Evolutionary conservation across 2,797 vertebrate species (phyloP), one percentile per base, ranked within the genome.

Genomic region (Pelochelys cantorii): DNA sequence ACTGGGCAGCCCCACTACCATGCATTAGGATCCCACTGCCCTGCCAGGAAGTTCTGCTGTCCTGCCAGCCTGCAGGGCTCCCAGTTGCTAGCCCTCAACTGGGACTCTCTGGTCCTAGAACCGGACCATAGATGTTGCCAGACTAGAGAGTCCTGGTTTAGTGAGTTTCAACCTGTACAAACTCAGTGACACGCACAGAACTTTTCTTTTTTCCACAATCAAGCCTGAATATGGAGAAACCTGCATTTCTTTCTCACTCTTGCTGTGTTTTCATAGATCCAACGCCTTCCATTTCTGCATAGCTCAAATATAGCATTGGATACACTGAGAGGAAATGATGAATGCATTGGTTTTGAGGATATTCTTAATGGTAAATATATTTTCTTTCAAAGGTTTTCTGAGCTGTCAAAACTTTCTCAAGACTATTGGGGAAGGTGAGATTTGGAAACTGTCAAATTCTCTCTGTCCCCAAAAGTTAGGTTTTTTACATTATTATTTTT

Each of bases 221-320:
- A 48, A 48, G 42, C 42, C 42, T 48, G 42, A 48, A 48, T 48
- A 48, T 48, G 42, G 42, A 7, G 52, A 83, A 80, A 65, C 71
- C 90, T 62, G 60, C 25, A 84, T 57, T 83, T 79, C 62, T 31
- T 80, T 56, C 85, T 60, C 92, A 56, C 15, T 85, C 48, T 56
- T 84, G 9, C 13, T 92, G 9, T 81, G 91, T 92, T 96, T 71
- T 74, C 53, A 52, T 96, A 99, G 99, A 98, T 99, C 94, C 99
- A 99, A 95, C 99, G 99, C 87, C 98, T 99, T 84, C 99, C 99
- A 0, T 99, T 99, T 98, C 98, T 99, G 93, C 98, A 97, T 81
- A 99, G 99, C 88, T 99, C 99, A 86, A 99, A 99, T 93, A 93
- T 99, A 89, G 98, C 99, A 23, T 93, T 99, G 81, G 99, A 99